These are phyloP conservation scores for Eublepharis macularius DNA, from an alignment of 2,113 vertebrate genomes.

Conservation along the genomic window DNA sequence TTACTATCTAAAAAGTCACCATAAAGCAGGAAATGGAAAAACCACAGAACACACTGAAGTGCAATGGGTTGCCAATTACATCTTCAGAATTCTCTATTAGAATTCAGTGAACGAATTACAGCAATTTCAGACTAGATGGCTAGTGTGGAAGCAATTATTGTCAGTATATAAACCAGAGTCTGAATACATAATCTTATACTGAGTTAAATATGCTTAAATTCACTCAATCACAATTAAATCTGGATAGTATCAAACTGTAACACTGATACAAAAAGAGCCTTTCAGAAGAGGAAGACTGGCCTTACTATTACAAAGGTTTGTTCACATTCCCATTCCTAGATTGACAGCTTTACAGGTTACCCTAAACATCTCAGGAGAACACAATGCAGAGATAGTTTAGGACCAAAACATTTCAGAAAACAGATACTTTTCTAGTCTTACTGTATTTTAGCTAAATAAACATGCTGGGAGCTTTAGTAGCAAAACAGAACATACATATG, in stretches of 20 bases:
- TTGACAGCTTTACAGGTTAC: background rate
- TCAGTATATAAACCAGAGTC: too few relatives aligned
- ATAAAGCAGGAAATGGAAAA: too few relatives aligned
- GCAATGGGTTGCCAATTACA: too few relatives aligned
- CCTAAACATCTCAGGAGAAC: background rate
- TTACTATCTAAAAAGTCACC: too few relatives aligned
- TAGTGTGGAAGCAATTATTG: too few relatives aligned
- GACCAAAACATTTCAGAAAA: background rate
- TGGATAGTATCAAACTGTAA: background rate
- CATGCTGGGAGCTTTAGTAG: background rate
- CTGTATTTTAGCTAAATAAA: background rate
- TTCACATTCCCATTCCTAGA: background rate
- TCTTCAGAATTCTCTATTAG: too few relatives aligned
- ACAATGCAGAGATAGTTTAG: background rate
- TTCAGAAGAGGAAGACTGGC: slow-evolving; percentile 9
- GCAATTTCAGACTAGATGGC: too few relatives aligned
- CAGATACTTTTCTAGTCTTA: background rate
- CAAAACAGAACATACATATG: background rate
- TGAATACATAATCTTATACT: background rate
- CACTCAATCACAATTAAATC: background rate
- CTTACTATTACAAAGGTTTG: background rate
- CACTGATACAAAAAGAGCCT: slow-evolving; percentile 3
- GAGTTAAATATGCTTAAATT: background rate
- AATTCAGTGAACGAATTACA: too few relatives aligned
- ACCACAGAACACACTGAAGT: too few relatives aligned